Conservation (phyloP, 2,113 vertebrate species). For the Vicugna pacos region DNA sequence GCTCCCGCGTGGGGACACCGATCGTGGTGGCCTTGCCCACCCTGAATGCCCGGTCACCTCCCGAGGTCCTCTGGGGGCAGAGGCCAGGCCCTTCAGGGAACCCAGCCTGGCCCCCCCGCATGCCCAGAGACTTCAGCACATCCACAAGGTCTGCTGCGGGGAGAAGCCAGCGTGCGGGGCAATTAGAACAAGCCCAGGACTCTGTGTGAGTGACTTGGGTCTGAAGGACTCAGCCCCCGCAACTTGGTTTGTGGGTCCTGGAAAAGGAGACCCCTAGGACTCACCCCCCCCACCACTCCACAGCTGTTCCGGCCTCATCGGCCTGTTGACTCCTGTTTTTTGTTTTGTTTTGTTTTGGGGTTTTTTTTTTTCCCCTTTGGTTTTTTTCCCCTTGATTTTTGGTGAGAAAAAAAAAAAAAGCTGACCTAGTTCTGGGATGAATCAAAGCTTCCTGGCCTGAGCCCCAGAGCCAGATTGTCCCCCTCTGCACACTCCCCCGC, state of each 20-base stretch:
- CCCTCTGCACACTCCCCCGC: conserved; percentile 29
- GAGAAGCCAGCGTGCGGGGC: neutral
- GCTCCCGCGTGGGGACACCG: conserved; percentile 89
- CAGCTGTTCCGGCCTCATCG: conserved; percentile 60
- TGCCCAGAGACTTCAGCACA: conserved; percentile 88
- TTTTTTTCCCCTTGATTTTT: conserved; percentile 50
- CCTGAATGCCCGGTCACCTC: conserved; percentile 90
- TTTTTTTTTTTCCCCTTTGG: neutral
- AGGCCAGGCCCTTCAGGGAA: conserved; percentile 90
- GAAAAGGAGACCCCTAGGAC: neutral
- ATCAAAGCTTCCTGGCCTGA: conserved; percentile 80
- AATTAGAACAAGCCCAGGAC: neutral
- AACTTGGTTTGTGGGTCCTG: neutral
- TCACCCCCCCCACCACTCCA: neutral
- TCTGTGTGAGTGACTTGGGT: neutral
- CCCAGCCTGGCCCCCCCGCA: conserved; percentile 89
- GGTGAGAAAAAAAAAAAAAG: conserved; percentile 71
- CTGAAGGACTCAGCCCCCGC: neutral
- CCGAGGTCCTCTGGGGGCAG: conserved; percentile 87
- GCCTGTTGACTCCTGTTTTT: conserved; percentile 50
- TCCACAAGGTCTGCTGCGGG: conserved; percentile 88
- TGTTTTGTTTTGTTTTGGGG: neutral
- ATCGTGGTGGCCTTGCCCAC: conserved; percentile 90
- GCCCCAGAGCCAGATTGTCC: conserved; percentile 64
- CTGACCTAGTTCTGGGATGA: conserved; percentile 84